phyloP scores from a whole-genome alignment of 2,888 invertebrate genomes.

The Hyalella azteca region DNA sequence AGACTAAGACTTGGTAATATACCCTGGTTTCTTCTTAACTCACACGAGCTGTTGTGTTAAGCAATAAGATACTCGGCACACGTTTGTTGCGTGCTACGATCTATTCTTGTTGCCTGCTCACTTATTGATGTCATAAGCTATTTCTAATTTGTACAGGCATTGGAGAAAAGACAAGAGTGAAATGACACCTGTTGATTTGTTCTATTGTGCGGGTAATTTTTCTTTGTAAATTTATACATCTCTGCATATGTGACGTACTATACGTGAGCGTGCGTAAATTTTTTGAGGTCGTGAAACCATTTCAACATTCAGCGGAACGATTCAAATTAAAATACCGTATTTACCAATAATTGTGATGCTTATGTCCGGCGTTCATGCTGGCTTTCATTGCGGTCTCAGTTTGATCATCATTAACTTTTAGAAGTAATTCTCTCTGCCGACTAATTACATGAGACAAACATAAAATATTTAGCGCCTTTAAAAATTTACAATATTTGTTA shows the following conservation, averaged over 20 bases:
- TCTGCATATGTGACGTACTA: too few species aligned
- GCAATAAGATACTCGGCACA: not conserved
- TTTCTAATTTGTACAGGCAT: not conserved
- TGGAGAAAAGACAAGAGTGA: slow-evolving; percentile 9
- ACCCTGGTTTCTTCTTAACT: not conserved
- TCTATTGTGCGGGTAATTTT: not conserved
- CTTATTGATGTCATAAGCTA: not conserved
- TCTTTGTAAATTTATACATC: not conserved
- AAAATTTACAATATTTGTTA: not conserved
- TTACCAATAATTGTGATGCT: not conserved
- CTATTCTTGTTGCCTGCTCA: not conserved
- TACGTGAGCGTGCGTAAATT: too few species aligned
- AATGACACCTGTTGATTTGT: slow-evolving; percentile 35
- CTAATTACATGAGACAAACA: too few species aligned
- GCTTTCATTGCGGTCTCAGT: not conserved
- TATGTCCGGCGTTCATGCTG: not conserved
- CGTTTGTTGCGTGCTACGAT: not conserved
- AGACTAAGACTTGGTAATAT: not conserved
- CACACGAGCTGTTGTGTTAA: not conserved
- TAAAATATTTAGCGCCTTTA: too few species aligned
- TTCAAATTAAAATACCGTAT: not conserved
- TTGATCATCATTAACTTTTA: not conserved
- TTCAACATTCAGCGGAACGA: not conserved
- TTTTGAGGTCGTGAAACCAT: not conserved
- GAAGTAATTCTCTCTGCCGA: too few species aligned